Base-by-base conservation (phyloP, 2,888 invertebrate genomes). In the Leucoptera coffeella region DNA sequence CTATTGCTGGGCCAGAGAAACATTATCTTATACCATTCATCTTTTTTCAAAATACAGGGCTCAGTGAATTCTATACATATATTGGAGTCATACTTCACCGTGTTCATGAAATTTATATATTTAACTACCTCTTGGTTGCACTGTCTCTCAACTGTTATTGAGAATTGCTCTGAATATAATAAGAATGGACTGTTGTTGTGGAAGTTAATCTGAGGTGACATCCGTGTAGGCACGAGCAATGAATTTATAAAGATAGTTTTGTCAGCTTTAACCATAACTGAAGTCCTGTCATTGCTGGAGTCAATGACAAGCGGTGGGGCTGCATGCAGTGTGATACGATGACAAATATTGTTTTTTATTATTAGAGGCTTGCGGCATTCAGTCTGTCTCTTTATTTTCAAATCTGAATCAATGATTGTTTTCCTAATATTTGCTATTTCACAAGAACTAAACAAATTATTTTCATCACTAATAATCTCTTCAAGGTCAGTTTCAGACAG, bases 191-290 rank as follows among this genome's bases (percentile, higher is more conserved):
- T 34, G 39, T 55, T 44, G 37, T 48, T 55, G 32, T 47, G 50
- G 35, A 57, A 51, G 36, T 55, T 51, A 15, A 61, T 41, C 7
- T 50, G 52, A 5, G 64, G 57, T 19, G 60, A 53, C 53, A 60
- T 58, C 32, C 67, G 55, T 5, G 72, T 62, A 14, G 65, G 65
- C 28, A 71, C 45, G 38, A 50, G 53, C 8, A 74, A 43, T 20
- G 62, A 58, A 35, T 62, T 57, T 15, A 72, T 45, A 40, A 71
- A 67, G 33, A 69, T 47, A 20, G 71, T 59, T 38, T 65, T 71
- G 35, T 55, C 54, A 12, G 53, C 50, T 46, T 52, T 67, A 26
- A 72, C 37, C 39, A 55, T 49, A 26, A 56, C 47, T 36, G 52
- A 43, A 32, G 65, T 46, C 12, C 39, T 41, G 35, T 41, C 47